These are phyloP conservation scores for Allygus modestus DNA, from an alignment of 2,888 invertebrate species.

Conservation along the genomic window DNA sequence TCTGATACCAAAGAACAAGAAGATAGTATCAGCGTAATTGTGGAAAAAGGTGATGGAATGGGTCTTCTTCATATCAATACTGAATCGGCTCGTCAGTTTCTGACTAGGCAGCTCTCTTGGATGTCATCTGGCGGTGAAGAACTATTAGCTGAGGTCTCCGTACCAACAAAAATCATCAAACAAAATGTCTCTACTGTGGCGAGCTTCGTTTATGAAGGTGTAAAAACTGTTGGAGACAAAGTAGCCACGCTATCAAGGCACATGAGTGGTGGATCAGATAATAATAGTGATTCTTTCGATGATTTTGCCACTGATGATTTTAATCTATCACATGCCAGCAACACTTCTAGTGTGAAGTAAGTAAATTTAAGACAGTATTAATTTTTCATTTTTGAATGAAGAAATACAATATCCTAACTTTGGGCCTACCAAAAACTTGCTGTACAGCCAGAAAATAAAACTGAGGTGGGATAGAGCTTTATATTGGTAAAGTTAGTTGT, in stretches of 20 bases:
- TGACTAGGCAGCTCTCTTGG: constrained; percentile 86
- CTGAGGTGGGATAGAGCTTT: too few relatives aligned
- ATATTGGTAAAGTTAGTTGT: too few relatives aligned
- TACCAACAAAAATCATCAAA: constrained; percentile 83
- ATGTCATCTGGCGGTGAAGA: constrained; percentile 83
- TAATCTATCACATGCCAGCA: constrained; percentile 72
- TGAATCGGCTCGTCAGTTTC: constrained; percentile 86
- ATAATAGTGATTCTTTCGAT: constrained; percentile 79
- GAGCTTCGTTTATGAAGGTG: constrained; percentile 85
- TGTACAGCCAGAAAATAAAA: too few relatives aligned
- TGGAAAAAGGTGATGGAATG: constrained; percentile 75
- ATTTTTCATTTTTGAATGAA: not conserved
- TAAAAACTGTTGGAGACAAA: constrained; percentile 86
- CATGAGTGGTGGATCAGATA: constrained; percentile 85
- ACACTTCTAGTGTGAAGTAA: constrained; percentile 73
- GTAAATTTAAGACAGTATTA: not conserved
- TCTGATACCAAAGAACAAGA: constrained; percentile 74
- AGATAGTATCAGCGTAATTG: constrained; percentile 72
- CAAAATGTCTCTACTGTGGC: constrained; percentile 87
- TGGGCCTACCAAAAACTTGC: too few relatives aligned
- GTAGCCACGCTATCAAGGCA: constrained; percentile 85
- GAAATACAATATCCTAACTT: too few relatives aligned
- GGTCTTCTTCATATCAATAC: constrained; percentile 88
- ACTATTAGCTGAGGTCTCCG: constrained; percentile 81
- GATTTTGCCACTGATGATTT: constrained; percentile 71